Evolutionary conservation across 2,888 invertebrate genomes (phyloP).

Genomic region (Lithophane semibrunnea): DNA sequence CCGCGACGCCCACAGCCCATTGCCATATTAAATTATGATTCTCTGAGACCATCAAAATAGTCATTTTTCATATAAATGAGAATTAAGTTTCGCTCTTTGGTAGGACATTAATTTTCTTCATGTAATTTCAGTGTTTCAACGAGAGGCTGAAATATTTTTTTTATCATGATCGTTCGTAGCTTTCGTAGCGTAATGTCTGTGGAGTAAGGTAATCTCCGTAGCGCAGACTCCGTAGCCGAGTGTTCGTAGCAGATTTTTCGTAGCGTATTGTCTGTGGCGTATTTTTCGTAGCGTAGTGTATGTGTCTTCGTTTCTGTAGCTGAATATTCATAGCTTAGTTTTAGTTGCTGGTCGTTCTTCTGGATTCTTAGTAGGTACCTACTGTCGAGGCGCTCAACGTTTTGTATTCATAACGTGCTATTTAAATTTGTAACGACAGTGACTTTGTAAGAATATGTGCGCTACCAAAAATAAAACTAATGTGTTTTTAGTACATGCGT

Average conservation of each 20-base stretch:
- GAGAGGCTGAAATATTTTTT: background rate
- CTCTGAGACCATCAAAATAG: slow-evolving; percentile 46
- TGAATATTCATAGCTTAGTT: background rate
- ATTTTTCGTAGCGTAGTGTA: background rate
- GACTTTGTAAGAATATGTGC: background rate
- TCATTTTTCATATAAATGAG: slow-evolving; percentile 39
- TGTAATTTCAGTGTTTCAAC: slow-evolving; percentile 8
- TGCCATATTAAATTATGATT: slow-evolving; percentile 56
- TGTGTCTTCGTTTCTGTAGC: background rate
- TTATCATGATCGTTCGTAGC: background rate
- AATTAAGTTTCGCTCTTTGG: slow-evolving; percentile 34
- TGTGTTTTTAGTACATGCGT: background rate
- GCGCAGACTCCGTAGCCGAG: too few species aligned
- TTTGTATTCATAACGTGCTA: background rate
- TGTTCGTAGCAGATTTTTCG: background rate
- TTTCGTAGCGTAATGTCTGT: background rate
- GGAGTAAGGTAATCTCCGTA: background rate
- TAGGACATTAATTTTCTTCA: slow-evolving; percentile 17
- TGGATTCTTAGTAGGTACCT: background rate
- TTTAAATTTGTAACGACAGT: background rate
- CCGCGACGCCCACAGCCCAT: slow-evolving; percentile 47
- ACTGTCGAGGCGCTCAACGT: background rate
- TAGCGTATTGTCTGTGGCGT: background rate
- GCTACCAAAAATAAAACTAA: slow-evolving; percentile 11
- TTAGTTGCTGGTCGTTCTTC: background rate